These are phyloP conservation scores for Heliconius melpomene DNA, from an alignment of 1,140 invertebrate species.

Conservation along the genomic window DNA sequence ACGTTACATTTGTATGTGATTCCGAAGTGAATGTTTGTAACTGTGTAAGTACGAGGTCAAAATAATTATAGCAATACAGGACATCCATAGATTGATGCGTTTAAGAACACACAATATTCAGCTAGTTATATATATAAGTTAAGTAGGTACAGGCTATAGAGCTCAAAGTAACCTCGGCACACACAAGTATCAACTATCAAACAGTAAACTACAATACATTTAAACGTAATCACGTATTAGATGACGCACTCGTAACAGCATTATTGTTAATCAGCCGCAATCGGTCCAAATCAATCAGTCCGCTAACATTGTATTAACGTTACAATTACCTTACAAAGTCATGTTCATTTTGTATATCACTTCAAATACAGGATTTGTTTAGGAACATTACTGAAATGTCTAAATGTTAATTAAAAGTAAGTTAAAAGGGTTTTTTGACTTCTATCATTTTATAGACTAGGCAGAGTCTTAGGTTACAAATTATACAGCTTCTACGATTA, in stretches of 20 bases:
- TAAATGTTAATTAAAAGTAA: not conserved
- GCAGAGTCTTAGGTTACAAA: not conserved
- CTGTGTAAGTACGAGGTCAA: too few species aligned
- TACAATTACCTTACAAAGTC: not conserved
- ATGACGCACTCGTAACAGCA: not conserved
- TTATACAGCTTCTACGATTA: too few species aligned
- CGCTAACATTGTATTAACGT: not conserved
- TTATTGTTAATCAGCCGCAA: conserved; percentile 7
- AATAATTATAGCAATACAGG: too few species aligned
- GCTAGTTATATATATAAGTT: too few species aligned
- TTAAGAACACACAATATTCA: too few species aligned
- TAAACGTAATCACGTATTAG: not conserved
- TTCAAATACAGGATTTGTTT: not conserved
- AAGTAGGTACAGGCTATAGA: too few species aligned
- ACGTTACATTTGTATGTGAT: too few species aligned
- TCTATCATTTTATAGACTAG: not conserved
- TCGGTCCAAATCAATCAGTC: not conserved
- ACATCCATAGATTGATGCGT: too few species aligned
- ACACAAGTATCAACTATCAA: not conserved
- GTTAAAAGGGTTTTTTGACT: not conserved
- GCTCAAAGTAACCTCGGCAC: not conserved
- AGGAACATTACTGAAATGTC: not conserved
- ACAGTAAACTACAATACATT: not conserved
- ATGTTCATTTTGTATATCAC: not conserved
- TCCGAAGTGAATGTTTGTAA: too few species aligned